Evolutionary conservation across 1,140 invertebrate species (phyloP).

Genomic region (Procambarus clarkii): DNA sequence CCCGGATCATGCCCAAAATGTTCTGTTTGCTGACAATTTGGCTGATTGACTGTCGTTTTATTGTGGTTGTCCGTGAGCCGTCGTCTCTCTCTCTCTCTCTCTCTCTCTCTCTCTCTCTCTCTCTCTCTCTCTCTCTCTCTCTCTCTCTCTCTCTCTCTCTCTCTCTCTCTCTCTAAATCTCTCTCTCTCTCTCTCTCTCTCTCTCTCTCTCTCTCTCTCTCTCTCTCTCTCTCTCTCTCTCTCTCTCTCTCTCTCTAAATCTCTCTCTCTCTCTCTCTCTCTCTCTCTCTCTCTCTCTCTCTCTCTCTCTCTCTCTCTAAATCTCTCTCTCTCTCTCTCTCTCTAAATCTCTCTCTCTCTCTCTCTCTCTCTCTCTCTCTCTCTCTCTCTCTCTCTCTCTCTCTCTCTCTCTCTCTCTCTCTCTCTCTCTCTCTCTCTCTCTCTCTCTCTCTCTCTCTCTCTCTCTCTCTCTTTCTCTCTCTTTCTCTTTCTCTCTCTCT

Average conservation of each 20-base stretch:
- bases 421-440: neutral
- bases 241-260: neutral
- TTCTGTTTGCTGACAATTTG: slow-evolving; percentile 21
- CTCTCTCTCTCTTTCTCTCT: neutral
- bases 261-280: too few species aligned
- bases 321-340: too few species aligned
- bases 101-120: neutral
- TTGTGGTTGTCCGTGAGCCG: neutral
- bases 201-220: neutral
- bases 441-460: neutral
- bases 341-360: neutral
- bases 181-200: neutral
- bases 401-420: neutral
- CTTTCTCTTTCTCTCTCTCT: neutral
- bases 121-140: neutral
- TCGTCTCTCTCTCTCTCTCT: neutral
- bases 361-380: neutral
- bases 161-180: too few species aligned
- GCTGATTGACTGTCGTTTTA: slow-evolving; percentile 6
- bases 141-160: too few species aligned
- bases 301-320: neutral
- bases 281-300: neutral
- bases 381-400: neutral
- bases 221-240: neutral
- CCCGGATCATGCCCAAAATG: neutral